Conservation (phyloP, 2,797 vertebrate genomes). For the Stomatorhinus walkeri region DNA sequence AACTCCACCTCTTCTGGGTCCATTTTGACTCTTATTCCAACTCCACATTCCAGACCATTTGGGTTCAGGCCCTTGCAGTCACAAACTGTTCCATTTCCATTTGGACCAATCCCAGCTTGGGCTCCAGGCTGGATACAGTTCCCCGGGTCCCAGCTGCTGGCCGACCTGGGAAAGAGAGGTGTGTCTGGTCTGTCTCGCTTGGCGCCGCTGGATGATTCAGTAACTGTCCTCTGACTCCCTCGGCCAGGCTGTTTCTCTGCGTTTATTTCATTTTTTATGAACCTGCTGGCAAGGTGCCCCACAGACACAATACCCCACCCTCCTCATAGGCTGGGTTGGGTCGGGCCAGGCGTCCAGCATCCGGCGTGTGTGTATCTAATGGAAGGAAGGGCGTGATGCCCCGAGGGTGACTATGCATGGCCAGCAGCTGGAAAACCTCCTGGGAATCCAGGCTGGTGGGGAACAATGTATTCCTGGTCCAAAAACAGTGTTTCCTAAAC, state of each 20-base stretch:
- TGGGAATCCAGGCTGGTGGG: neutral
- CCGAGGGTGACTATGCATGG: neutral
- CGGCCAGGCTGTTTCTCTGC: neutral
- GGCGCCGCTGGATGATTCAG: neutral
- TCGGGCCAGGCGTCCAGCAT: neutral
- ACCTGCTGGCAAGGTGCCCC: neutral
- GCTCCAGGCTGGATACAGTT: neutral
- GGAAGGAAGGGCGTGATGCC: neutral
- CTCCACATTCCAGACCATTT: neutral
- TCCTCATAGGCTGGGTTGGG: neutral
- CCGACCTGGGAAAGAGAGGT: neutral
- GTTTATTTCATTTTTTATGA: neutral
- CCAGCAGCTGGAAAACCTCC: neutral
- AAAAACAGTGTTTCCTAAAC: neutral
- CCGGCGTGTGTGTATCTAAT: neutral
- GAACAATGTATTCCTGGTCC: neutral
- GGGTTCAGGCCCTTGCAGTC: neutral
- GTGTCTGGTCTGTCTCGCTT: neutral
- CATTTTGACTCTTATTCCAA: neutral
- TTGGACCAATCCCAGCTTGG: neutral
- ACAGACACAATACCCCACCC: neutral
- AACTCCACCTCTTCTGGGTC: neutral
- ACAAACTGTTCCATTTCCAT: constrained; percentile 11
- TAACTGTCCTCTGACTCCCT: constrained; percentile 7
- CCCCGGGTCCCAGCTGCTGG: neutral